A percentile compares a stretch with the other conserved stretches of the same genome.
These are phyloP conservation scores for Sinohyriopsis cumingii DNA, from an alignment of 2,888 invertebrate genomes.

Conservation along the genomic window DNA sequence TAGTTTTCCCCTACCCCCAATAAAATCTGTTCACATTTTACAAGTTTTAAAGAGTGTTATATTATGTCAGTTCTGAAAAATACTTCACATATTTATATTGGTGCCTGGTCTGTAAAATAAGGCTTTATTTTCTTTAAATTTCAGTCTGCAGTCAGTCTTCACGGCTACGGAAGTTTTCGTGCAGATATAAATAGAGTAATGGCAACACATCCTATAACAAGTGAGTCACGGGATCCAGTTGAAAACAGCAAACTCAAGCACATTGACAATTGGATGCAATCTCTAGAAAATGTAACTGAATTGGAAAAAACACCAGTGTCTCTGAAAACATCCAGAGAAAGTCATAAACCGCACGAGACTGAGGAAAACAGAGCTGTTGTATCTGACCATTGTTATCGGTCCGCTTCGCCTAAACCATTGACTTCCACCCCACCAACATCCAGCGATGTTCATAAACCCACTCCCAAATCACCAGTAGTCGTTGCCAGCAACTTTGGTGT, in stretches of 20 bases:
- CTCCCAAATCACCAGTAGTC: constrained; percentile 36
- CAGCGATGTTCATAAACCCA: constrained; percentile 55
- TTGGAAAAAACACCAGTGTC: constrained; percentile 19
- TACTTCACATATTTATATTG: neutral
- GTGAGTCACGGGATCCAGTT: constrained; percentile 17
- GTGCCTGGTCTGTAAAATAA: neutral
- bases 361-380: constrained; percentile 9
- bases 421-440: constrained; percentile 56
- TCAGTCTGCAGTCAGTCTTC: constrained; percentile 49
- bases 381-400: constrained; percentile 16
- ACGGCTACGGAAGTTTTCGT: constrained; percentile 47
- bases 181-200: constrained; percentile 43
- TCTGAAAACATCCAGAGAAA: constrained; percentile 16
- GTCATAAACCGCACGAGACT: neutral
- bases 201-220: constrained; percentile 12
- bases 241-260: constrained; percentile 41
- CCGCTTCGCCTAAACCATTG: constrained; percentile 57
- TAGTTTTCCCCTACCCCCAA: too few species aligned
- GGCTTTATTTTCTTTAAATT: constrained; percentile 17
- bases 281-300: constrained; percentile 31
- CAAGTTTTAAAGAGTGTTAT: too few species aligned
- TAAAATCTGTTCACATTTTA: too few species aligned
- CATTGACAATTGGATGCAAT: constrained; percentile 50
- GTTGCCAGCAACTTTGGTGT: constrained; percentile 12
- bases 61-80: too few species aligned